Base-by-base conservation (phyloP, 2,113 vertebrate species). In the Megaceryle maxima region DNA sequence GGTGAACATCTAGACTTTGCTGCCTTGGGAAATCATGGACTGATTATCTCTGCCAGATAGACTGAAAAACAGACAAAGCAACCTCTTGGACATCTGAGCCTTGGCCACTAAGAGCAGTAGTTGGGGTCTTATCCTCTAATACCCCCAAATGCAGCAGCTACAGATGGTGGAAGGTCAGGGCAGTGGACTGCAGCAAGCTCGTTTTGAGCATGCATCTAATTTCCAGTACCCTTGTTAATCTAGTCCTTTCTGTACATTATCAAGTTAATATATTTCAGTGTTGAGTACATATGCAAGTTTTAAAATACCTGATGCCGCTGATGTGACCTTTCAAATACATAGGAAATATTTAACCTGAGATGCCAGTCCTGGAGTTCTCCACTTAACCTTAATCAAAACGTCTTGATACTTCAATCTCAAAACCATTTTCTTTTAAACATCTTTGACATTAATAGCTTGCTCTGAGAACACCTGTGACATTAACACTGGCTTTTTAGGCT, bases 341-440 rank as follows among this genome's bases (percentile, higher is more conserved):
- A 31, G 39, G 33, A 67, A 70, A 46, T 81, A 17, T 20, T 48
- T 51, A 73, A 48, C 24, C 35, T 29, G 69, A 90, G 86, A 43
- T 51, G 81, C 35, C 60, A 68, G 25, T 50, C 33, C 20, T 13
- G n/a, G 76, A 81, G 60, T 74, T 74, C 83, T 75, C 76, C 83
- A 77, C 83, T 92, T 96, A 74, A 84, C 57, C 53, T 92, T 95
- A 74, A 72, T 97, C 76, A 82, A 93, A 83, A 68, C 26, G 33
- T 75, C 76, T 90, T 39, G 72, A 3, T 90, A 24, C 60, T 81
- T 75, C 63, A 88, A 1, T 39, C 55, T 94, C 59, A 33, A 41
- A 92, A 35, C 10, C 41, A 9, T 84, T 93, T 86, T 88, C 31
- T 90, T 77, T 72, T 44, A 68, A 92, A 37, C 37, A 24, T 51